A percentile compares a stretch with the other conserved stretches of the same genome.
These are phyloP conservation scores for Phengaris alcon DNA, from an alignment of 2,888 invertebrate genomes.

Conservation along the genomic window DNA sequence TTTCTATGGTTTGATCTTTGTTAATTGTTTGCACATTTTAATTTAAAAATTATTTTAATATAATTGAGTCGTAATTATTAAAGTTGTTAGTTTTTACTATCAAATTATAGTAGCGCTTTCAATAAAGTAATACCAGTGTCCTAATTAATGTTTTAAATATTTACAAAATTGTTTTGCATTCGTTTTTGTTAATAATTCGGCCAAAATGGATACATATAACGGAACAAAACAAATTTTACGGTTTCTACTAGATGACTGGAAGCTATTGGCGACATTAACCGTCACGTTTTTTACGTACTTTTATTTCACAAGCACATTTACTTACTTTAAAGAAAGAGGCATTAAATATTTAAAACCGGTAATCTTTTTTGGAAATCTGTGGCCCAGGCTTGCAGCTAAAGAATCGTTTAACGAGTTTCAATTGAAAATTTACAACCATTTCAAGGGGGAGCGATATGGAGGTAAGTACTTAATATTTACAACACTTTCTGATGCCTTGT, in stretches of 20 bases:
- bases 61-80: too few relatives aligned
- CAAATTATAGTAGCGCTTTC: too few relatives aligned
- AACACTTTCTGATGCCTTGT: too few relatives aligned
- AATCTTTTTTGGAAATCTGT: conserved; percentile 22
- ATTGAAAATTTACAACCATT: conserved; percentile 15
- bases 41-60: too few relatives aligned
- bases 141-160: too few relatives aligned
- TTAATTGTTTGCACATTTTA: too few relatives aligned
- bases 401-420: conserved; percentile 22
- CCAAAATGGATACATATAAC: conserved; percentile 27
- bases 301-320: conserved; percentile 25
- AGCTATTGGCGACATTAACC: not conserved
- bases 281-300: conserved; percentile 8
- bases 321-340: conserved; percentile 20
- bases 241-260: conserved; percentile 21
- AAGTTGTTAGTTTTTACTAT: too few relatives aligned
- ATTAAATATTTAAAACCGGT: conserved; percentile 21
- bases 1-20: too few relatives aligned
- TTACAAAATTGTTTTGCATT: not conserved
- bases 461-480: not conserved
- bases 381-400: conserved; percentile 13
- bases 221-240: conserved; percentile 21
- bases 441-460: conserved; percentile 20
- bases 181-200: not conserved
- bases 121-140: too few relatives aligned